These are phyloP conservation scores for Idaea aversata DNA, from an alignment of 2,888 invertebrate species.

Conservation along the genomic window DNA sequence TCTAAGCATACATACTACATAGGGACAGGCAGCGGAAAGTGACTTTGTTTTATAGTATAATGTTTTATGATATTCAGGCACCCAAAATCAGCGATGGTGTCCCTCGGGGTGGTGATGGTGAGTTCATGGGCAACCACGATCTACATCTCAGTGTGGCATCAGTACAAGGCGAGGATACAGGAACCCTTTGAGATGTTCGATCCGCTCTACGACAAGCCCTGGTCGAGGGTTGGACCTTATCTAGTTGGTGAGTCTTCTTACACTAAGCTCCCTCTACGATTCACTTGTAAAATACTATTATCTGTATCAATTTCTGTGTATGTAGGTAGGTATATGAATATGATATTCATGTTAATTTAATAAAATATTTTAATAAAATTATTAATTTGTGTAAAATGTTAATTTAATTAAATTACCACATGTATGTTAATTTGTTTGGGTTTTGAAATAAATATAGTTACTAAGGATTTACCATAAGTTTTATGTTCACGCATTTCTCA, in stretches of 20 bases:
- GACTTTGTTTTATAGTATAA: no score
- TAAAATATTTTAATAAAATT: no score
- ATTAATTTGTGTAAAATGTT: no score
- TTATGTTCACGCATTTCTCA: background rate
- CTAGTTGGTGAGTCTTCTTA: slow-evolving; percentile 82
- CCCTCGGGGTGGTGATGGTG: slow-evolving; percentile 81
- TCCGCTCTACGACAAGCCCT: slow-evolving; percentile 90
- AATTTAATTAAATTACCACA: no score
- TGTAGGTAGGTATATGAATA: background rate
- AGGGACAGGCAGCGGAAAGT: no score
- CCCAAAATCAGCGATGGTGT: slow-evolving; percentile 81
- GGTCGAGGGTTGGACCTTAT: slow-evolving; percentile 90
- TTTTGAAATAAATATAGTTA: background rate
- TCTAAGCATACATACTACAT: no score
- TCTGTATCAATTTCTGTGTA: background rate
- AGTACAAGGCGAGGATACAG: slow-evolving; percentile 87
- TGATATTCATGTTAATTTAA: no score
- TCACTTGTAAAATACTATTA: background rate
- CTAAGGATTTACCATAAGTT: background rate
- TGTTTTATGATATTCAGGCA: slow-evolving; percentile 79
- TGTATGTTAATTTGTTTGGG: background rate
- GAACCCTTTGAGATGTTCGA: slow-evolving; percentile 92
- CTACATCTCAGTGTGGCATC: slow-evolving; percentile 85
- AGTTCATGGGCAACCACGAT: slow-evolving; percentile 89
- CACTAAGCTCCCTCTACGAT: background rate